Percentiles rank a stretch among this genome's conserved stretches.
phyloP scores from a whole-genome alignment of 2,888 invertebrate genomes.

The Cryptocheilus praepositus region DNA sequence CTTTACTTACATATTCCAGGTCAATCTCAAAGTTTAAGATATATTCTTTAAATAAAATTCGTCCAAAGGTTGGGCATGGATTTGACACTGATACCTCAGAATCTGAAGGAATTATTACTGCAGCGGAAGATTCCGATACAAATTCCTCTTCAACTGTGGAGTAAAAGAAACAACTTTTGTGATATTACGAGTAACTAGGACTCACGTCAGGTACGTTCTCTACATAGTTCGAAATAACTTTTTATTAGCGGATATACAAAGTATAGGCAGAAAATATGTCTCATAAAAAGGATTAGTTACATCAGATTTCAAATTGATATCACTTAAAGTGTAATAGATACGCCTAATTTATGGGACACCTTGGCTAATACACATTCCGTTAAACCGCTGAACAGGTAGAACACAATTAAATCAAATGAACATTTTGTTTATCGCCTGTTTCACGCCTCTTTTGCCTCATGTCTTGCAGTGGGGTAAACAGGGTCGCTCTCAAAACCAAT shows the following conservation, averaged over 20 bases:
- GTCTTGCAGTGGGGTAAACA: too few relatives aligned
- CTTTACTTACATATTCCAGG: constrained; percentile 20
- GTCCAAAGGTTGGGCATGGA: constrained; percentile 17
- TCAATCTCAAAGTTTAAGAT: too few relatives aligned
- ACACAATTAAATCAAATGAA: constrained; percentile 55
- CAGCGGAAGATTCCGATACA: neutral
- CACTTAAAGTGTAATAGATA: neutral
- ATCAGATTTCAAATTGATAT: neutral
- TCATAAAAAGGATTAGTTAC: constrained; percentile 14
- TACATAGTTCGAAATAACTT: too few relatives aligned
- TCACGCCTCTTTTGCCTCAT: neutral
- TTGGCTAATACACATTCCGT: constrained; percentile 25
- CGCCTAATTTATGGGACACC: too few relatives aligned
- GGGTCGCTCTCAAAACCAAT: neutral
- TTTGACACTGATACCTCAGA: constrained; percentile 7
- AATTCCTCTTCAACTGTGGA: too few relatives aligned
- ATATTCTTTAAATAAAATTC: too few relatives aligned
- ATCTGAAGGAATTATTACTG: neutral
- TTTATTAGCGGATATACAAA: constrained; percentile 43
- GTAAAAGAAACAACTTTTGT: too few relatives aligned
- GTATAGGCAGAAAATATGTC: constrained; percentile 30
- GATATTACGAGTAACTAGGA: too few relatives aligned
- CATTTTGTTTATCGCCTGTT: neutral
- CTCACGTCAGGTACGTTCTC: too few relatives aligned
- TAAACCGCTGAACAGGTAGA: constrained; percentile 51